phyloP scores from a whole-genome alignment of 2,113 vertebrate species.

The Origma solitaria region DNA sequence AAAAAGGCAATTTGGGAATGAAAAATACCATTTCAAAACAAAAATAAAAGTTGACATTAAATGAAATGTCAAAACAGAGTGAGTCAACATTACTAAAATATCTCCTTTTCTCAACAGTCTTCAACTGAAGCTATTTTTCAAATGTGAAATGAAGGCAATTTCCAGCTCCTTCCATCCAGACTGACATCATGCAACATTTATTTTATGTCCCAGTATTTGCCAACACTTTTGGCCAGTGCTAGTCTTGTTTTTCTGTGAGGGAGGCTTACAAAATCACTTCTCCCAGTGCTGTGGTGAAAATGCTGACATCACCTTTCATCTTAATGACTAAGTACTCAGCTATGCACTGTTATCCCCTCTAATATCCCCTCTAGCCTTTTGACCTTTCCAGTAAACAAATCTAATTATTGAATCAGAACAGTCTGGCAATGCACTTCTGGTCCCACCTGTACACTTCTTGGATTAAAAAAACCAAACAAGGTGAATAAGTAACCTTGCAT shows the following conservation, averaged over 20 bases:
- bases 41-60: conserved; percentile 53
- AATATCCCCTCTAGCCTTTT: background rate
- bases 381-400: background rate
- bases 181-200: background rate
- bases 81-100: conserved; percentile 49
- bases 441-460: background rate
- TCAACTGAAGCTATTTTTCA: background rate
- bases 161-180: background rate
- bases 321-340: background rate
- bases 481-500: background rate
- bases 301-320: background rate
- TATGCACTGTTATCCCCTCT: background rate
- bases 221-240: background rate
- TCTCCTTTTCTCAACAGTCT: background rate
- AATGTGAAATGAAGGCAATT: background rate
- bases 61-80: conserved; percentile 52
- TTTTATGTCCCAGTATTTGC: background rate
- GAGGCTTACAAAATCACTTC: background rate
- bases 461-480: background rate
- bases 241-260: background rate
- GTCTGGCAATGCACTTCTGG: background rate
- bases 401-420: background rate
- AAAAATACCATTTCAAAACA: conserved; percentile 40
- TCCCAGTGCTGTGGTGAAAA: background rate
- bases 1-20: conserved; percentile 1